phyloP scores from a whole-genome alignment of 2,888 invertebrate species.

The Tinea pellionella region DNA sequence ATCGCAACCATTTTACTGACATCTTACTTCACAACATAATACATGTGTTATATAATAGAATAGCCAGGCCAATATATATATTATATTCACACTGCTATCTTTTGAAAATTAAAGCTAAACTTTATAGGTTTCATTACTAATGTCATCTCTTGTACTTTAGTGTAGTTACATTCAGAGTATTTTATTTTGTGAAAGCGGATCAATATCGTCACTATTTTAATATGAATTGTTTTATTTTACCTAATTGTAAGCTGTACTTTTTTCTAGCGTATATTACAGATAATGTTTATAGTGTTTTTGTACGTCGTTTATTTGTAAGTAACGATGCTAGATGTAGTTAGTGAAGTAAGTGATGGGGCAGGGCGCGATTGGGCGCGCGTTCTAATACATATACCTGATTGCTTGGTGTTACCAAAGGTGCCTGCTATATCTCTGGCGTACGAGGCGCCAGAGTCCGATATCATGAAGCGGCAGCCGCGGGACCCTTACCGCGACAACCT shows the following conservation, averaged over 20 bases:
- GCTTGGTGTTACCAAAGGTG: slow-evolving; percentile 80
- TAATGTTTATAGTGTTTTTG: neutral
- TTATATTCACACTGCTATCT: slow-evolving; percentile 8
- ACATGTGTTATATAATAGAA: slow-evolving; percentile 23
- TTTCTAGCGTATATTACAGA: neutral
- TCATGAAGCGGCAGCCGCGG: slow-evolving; percentile 98
- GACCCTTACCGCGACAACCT: slow-evolving; percentile 98
- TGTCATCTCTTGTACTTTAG: slow-evolving; percentile 1
- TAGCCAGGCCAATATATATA: slow-evolving; percentile 4
- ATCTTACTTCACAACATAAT: neutral
- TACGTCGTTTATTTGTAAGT: neutral
- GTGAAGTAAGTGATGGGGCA: neutral
- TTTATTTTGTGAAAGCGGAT: neutral
- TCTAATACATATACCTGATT: slow-evolving; percentile 55
- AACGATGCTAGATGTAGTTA: slow-evolving; percentile 1
- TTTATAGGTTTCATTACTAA: slow-evolving; percentile 1
- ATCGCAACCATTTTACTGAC: neutral
- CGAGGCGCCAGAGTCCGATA: slow-evolving; percentile 98
- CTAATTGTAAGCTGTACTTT: neutral
- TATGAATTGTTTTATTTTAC: neutral
- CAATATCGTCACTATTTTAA: neutral
- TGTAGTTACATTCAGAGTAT: neutral
- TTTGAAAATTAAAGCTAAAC: neutral
- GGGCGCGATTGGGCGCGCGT: slow-evolving; percentile 21
- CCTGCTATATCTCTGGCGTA: slow-evolving; percentile 99